Conservation (phyloP, 1,140 invertebrate genomes). For the Ips nitidus region DNA sequence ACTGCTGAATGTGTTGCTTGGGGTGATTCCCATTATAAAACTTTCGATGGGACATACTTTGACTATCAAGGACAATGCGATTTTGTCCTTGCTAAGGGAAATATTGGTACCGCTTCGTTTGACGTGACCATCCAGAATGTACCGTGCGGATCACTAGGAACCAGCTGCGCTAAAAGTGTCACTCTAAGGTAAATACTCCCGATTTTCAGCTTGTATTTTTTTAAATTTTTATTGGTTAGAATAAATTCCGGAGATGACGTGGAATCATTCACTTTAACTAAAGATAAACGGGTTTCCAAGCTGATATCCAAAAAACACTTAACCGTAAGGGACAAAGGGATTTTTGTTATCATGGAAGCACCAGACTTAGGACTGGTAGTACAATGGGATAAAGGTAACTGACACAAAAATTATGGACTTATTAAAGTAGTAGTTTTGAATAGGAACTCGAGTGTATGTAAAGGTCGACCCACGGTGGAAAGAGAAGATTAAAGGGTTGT, state of each 20-base stretch:
- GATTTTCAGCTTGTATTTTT: background rate
- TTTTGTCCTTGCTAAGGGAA: constrained; percentile 79
- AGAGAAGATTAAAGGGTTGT: constrained; percentile 77
- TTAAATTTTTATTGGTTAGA: constrained; percentile 38
- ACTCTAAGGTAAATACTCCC: constrained; percentile 52
- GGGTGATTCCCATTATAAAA: constrained; percentile 86
- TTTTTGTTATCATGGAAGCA: constrained; percentile 79
- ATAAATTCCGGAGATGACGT: constrained; percentile 58
- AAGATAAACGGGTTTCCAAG: constrained; percentile 56
- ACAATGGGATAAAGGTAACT: constrained; percentile 81
- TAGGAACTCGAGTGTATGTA: constrained; percentile 74
- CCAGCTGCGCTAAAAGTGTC: constrained; percentile 84
- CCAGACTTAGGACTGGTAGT: constrained; percentile 74
- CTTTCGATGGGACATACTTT: constrained; percentile 80
- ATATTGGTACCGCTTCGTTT: constrained; percentile 63
- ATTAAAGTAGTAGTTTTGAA: background rate
- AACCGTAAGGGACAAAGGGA: constrained; percentile 62
- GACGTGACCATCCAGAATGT: constrained; percentile 72
- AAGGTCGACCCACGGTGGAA: constrained; percentile 75
- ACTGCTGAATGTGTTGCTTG: constrained; percentile 74
- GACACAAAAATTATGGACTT: background rate
- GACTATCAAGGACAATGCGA: constrained; percentile 88
- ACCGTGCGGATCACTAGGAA: constrained; percentile 81
- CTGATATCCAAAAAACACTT: constrained; percentile 56
- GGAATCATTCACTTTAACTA: constrained; percentile 65